These are phyloP conservation scores for Aphidius colemani DNA, from an alignment of 2,888 invertebrate genomes.

Conservation along the genomic window DNA sequence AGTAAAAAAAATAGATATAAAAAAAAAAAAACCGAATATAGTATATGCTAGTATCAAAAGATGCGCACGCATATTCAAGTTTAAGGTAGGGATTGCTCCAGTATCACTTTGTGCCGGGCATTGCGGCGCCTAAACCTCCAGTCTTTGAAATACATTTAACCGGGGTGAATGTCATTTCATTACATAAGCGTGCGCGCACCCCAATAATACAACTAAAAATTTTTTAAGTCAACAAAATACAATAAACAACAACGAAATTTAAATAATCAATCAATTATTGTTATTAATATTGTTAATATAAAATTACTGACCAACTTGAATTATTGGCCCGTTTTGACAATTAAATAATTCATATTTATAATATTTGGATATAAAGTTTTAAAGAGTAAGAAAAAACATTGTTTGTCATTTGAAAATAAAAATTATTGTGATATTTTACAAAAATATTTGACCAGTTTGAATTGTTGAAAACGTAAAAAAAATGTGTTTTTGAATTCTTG, in stretches of 20 bases:
- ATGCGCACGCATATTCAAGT: too few relatives aligned
- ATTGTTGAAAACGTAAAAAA: not conserved
- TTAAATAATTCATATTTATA: not conserved
- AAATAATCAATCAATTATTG: not conserved
- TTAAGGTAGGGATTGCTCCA: slow-evolving; percentile 42
- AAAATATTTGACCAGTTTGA: not conserved
- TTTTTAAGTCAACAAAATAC: not conserved
- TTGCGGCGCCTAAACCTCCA: slow-evolving; percentile 51
- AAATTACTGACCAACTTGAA: not conserved
- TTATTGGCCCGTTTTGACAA: too few relatives aligned
- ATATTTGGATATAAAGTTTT: not conserved
- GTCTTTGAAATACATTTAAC: slow-evolving; percentile 49
- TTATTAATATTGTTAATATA: too few relatives aligned
- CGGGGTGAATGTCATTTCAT: slow-evolving; percentile 39
- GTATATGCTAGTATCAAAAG: slow-evolving; percentile 21
- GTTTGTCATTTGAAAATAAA: not conserved
- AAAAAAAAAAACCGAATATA: slow-evolving; percentile 13
- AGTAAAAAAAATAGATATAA: slow-evolving; percentile 24
- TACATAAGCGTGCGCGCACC: slow-evolving; percentile 16
- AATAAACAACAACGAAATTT: not conserved
- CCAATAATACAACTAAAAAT: slow-evolving; percentile 14
- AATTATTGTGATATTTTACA: not conserved
- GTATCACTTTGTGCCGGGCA: slow-evolving; percentile 57
- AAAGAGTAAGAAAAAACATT: not conserved
- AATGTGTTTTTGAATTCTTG: not conserved